phyloP scores from a whole-genome alignment of 2,113 vertebrate species.

The Pagrus major region DNA sequence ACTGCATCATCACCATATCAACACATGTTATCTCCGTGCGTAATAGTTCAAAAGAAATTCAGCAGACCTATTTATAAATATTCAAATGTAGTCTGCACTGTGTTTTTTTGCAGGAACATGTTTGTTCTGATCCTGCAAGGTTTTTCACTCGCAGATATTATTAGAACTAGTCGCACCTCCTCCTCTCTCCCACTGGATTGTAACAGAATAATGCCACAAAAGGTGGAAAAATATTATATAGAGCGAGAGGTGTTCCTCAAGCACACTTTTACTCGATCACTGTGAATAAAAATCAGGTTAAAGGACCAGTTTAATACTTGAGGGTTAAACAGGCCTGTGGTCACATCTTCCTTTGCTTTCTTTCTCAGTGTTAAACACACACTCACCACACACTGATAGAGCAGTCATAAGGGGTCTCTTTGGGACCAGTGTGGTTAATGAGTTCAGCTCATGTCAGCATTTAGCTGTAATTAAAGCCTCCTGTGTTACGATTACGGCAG shows the following conservation, averaged over 20 bases:
- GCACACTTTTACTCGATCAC: neutral
- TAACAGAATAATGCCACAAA: neutral
- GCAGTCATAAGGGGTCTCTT: constrained; percentile 24
- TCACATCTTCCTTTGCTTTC: neutral
- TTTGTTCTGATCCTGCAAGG: neutral
- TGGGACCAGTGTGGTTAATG: constrained; percentile 55
- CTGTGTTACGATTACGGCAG: constrained; percentile 53
- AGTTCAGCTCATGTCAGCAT: constrained; percentile 53
- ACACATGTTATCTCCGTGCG: neutral
- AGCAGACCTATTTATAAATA: neutral
- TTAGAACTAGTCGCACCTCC: neutral
- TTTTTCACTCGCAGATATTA: neutral
- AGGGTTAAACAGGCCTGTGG: neutral
- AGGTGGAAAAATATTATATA: no score
- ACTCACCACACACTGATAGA: neutral
- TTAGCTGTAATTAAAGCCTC: constrained; percentile 70
- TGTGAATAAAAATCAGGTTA: neutral
- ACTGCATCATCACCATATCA: neutral
- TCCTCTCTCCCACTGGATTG: neutral
- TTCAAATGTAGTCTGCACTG: no score
- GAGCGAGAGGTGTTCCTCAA: neutral
- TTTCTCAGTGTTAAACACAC: neutral
- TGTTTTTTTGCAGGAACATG: neutral
- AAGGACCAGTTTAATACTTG: neutral
- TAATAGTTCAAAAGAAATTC: no score